phyloP scores from a whole-genome alignment of 2,113 vertebrate genomes.

The Pleuronectes platessa region DNA sequence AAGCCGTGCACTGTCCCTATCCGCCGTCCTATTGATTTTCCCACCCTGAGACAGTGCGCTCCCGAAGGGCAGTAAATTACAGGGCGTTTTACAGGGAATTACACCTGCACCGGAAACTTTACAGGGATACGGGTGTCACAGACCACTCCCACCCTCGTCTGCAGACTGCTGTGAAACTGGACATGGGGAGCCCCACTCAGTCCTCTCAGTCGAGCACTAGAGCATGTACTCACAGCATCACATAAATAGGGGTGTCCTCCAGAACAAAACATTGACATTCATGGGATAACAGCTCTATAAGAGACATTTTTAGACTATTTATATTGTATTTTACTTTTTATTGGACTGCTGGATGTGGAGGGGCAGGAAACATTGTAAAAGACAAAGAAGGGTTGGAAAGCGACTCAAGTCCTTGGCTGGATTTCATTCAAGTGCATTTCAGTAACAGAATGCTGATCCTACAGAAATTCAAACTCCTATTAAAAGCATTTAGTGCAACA shows the following conservation, averaged over 20 bases:
- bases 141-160: constrained; percentile 49
- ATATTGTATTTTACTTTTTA: constrained; percentile 26
- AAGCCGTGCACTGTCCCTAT: constrained; percentile 69
- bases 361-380: constrained; percentile 23
- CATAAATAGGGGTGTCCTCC: constrained; percentile 16
- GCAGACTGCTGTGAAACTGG: constrained; percentile 20
- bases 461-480: not conserved
- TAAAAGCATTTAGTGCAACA: not conserved
- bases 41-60: constrained; percentile 76
- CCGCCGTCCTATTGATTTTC: constrained; percentile 80
- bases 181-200: constrained; percentile 41
- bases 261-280: constrained; percentile 42
- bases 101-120: constrained; percentile 96
- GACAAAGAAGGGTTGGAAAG: not conserved
- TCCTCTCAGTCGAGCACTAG: constrained; percentile 43
- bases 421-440: constrained; percentile 19
- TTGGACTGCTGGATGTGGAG: not conserved
- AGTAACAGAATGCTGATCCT: not conserved
- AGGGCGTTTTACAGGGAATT: constrained; percentile 95
- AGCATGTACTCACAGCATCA: constrained; percentile 23
- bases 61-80: constrained; percentile 92
- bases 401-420: not conserved
- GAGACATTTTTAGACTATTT: constrained; percentile 19
- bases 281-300: constrained; percentile 24
- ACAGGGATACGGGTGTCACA: constrained; percentile 86